Evolutionary conservation across 2,113 vertebrate genomes (phyloP).

Genomic region (Sinocyclocheilus anophthalmus): DNA sequence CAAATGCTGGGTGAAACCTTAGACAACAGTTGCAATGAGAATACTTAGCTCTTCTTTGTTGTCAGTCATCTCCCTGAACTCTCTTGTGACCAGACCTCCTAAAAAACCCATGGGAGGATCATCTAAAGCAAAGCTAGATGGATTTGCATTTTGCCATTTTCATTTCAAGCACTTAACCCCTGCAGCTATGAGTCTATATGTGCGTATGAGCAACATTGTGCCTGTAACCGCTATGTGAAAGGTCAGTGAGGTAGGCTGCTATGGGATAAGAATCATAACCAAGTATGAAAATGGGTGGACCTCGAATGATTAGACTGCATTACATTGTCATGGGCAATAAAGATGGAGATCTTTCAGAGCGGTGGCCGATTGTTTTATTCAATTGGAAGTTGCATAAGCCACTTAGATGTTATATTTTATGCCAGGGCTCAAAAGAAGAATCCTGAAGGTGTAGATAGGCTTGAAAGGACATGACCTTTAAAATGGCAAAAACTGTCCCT

Average conservation of each 20-base stretch:
- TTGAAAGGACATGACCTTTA: constrained; percentile 13
- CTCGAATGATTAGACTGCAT: constrained; percentile 5
- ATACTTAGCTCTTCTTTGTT: constrained; percentile 44
- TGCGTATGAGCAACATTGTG: not conserved
- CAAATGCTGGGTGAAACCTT: constrained; percentile 55
- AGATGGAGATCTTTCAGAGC: not conserved
- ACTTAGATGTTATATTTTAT: not conserved
- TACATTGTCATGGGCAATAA: not conserved
- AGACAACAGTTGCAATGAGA: constrained; percentile 55
- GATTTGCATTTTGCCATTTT: constrained; percentile 5
- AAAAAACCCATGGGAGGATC: not conserved
- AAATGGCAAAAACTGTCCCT: too few species aligned
- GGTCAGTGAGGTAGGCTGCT: not conserved
- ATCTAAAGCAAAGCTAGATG: constrained; percentile 22
- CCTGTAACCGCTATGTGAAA: not conserved
- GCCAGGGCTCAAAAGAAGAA: not conserved
- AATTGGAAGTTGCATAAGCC: not conserved
- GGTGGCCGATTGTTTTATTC: not conserved
- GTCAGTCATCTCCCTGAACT: constrained; percentile 38
- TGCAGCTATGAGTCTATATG: not conserved
- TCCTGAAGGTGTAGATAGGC: not conserved
- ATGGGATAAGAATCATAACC: constrained; percentile 19
- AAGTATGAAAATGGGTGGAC: constrained; percentile 27
- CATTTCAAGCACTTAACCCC: constrained; percentile 17
- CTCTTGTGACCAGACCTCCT: not conserved